These are phyloP conservation scores for Melanotaenia duboulayi DNA, from an alignment of 2,113 vertebrate species.

Conservation along the genomic window DNA sequence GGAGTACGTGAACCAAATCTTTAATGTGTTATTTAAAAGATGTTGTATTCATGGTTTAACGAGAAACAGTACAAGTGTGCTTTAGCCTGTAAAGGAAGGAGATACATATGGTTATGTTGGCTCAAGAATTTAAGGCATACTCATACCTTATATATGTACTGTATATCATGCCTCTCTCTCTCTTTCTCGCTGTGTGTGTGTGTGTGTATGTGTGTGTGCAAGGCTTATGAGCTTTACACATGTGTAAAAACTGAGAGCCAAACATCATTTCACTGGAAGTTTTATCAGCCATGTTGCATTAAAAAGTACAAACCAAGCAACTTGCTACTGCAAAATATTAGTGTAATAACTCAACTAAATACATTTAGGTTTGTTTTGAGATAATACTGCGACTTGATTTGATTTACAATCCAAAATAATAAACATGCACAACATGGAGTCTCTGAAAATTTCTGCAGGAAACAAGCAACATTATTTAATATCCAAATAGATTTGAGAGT, in stretches of 20 bases:
- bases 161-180: too few species aligned
- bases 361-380: conserved; percentile 1
- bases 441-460: conserved; percentile 21
- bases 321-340: not conserved
- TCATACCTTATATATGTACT: not conserved
- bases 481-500: not conserved
- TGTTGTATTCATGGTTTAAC: conserved; percentile 30
- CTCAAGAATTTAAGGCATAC: not conserved
- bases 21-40: conserved; percentile 16
- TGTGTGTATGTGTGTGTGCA: not conserved
- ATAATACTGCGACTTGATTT: too few species aligned
- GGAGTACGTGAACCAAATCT: not conserved
- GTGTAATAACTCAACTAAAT: not conserved
- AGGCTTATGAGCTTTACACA: not conserved
- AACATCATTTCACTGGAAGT: not conserved
- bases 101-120: not conserved
- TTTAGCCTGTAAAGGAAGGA: not conserved
- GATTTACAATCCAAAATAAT: conserved; percentile 5
- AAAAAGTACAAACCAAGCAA: not conserved
- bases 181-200: too few species aligned
- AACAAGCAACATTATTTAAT: conserved; percentile 9
- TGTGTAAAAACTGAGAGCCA: not conserved
- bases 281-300: not conserved
- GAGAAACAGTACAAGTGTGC: conserved; percentile 21
- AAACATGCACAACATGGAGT: not conserved